Evolutionary conservation across 2,797 vertebrate species (phyloP), one percentile per base, ranked within the genome.

Genomic region (Megaceryle alcyon): DNA sequence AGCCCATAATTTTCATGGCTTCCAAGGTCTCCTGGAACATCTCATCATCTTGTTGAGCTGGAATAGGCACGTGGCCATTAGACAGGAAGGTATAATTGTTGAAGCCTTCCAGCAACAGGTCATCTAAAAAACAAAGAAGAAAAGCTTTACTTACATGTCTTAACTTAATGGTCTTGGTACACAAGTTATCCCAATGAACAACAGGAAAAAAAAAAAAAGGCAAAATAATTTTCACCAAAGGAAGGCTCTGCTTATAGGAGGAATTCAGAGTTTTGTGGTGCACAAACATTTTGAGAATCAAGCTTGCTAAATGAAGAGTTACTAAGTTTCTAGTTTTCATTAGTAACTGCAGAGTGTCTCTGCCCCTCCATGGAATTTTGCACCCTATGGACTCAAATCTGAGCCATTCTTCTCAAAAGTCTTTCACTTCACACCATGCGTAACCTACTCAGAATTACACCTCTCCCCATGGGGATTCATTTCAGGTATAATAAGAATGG

Each of bases 1-100:
- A 98, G 76, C 99, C 99, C 98, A 99, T 99, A 96, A 99, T 99
- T 7, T 14, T 96, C 99, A 99, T 99, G 87, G 99, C 99, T 96
- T 99, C 99, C 97, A 99, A 96, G 10, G 99, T 99, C 93, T 99
- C 99, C 48, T 98, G 98, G 60, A 99, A 99, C 99, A 99, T 98
- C 96, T 99, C 99, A 1, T 99, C 98, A 3, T 99, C 99, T 97
- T 99, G 98, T 90, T 99, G 99, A 21, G 98, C 98, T 3, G 99
- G 94, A 88, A 99, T 98, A 91, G 98, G 98, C 86, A 99, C 98
- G 0, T 99, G 98, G 48, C 99, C 99, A 2, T 98, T 84, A 54
- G 98, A 98, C 33, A 99, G 97, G 97, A 99, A 99, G 1, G 99
- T 99, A 79, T 99, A 99, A 96, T 98, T 98, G 93, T 63, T 97